Evolutionary conservation across 2,888 invertebrate species (phyloP), one percentile per base, ranked within the genome.

Genomic region (Platypus cylindrus): DNA sequence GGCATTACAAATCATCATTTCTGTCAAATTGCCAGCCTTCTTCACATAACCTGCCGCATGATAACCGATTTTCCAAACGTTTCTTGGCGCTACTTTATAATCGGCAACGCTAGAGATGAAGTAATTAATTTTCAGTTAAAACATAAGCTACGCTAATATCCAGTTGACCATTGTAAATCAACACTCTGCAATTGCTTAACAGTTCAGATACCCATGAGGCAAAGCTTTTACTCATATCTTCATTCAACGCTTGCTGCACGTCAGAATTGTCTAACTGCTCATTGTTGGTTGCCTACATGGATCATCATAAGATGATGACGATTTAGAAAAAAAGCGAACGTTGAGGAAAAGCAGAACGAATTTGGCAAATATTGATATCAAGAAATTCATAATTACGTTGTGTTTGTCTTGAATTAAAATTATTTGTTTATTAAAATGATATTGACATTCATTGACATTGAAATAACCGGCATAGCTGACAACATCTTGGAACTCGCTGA

Each of bases 111-210:
- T 66, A 63, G 84, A 86, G 20, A 76, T 67, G 3, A 86, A 63
- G 65, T 15, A 91, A 59, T 56, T 80, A 86, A 52, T 78, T 79
- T 15, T 79, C 70, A 0, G 87, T 89, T 29, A 83, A 53, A 0
- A 86, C 83, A 59, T 85, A 84, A 0, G 86, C 83, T 0, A 87
- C 81, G 42, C 89, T 83, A 9, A 91, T 77, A 55, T 93, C 91
- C 43, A 91, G 56, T 54, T 91, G 90, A 0, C 91, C 91, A 53
- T 75, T 87, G 57, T 89, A 91, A 35, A 89, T 68, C 24, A 89
- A 68, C 8, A 86, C 71, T 55, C 68, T 65, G 49, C 78, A 79
- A 43, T 72, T 59, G 17, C 74, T 63, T 1, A 82, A 52, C 0
- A 85, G 60, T 44, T 76, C 74, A 0, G 71, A 24, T 7, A 53